Evolutionary conservation across 2,797 vertebrate genomes (phyloP), one percentile per base, ranked within the genome.

Genomic region (Microctenopoma lineatum): DNA sequence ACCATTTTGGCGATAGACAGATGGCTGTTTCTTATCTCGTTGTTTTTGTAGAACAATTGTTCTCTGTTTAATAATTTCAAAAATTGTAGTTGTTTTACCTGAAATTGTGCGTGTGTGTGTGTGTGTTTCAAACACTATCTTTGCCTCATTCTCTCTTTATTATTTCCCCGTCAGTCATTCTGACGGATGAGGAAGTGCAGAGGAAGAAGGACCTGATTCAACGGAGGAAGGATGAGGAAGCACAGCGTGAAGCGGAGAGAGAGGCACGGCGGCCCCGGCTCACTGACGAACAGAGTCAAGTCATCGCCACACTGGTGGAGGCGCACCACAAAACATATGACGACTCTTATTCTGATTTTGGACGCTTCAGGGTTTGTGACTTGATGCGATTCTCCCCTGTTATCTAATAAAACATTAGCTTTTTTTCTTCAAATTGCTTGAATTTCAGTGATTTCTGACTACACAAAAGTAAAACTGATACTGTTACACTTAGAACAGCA

Each of bases 131-230:
- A 52, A 59, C 44, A 39, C 65, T n/a, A 29, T 11, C n/a, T 27
- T 46, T 66, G 14, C 27, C 39, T 52, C 38, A 66, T 57, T 52
- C 50, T 74, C 29, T 71, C 48, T 54, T 29, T 34, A 46, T 32
- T n/a, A 7, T 73, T 13, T 26, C 54, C 50, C 47, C n/a, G 32
- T 44, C 90, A 99, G 98, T 98, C 92, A 99, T 99, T 84, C 90
- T 99, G 86, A 99, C 97, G 0, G 97, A 99, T 0, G 98, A 98
- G 90, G 98, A 99, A 86, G 97, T 99, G 56, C 97, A 98, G 93
- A 94, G 97, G 84, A 99, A 99, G 87, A 93, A 98, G 10, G 96
- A 98, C 84, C 91, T 99, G 92, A 98, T 99, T 74, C 89, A 96
- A 82, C 95, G 95, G 73, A 92, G 97, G 64, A 99, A 99, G 92